Conservation (phyloP, 2,888 invertebrate species). For the Eupsilia transversa region DNA sequence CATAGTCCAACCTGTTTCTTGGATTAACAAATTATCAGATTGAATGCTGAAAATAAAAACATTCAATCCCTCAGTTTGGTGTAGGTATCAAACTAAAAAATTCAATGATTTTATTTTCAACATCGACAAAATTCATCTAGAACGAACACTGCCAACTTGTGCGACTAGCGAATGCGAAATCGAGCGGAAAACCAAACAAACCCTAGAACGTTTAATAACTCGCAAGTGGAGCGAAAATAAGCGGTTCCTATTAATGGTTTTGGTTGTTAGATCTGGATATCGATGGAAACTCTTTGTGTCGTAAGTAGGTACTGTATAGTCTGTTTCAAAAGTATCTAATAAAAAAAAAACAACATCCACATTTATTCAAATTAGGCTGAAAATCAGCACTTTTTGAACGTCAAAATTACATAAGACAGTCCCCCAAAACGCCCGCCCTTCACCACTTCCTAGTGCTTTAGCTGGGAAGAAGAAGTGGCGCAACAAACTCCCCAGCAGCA, state of each 20-base stretch:
- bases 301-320: not conserved
- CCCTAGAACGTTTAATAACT: slow-evolving; percentile 4
- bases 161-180: not conserved
- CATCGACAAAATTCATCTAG: not conserved
- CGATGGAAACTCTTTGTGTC: not conserved
- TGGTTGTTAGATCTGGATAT: not conserved
- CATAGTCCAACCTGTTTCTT: not conserved
- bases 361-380: too few species aligned
- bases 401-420: too few species aligned
- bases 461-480: too few species aligned
- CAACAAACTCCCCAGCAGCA: too few species aligned
- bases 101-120: not conserved
- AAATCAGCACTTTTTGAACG: too few species aligned
- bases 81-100: not conserved
- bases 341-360: too few species aligned
- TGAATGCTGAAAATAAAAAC: too few species aligned
- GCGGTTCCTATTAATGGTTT: not conserved
- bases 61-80: too few species aligned
- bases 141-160: not conserved
- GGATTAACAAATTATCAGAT: too few species aligned
- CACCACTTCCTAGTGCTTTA: too few species aligned
- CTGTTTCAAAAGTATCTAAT: not conserved
- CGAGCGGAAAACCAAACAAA: not conserved
- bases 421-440: too few species aligned
- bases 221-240: not conserved